These are phyloP conservation scores for Drosophila kambysellisi DNA, from an alignment of 2,888 invertebrate genomes.

Conservation along the genomic window DNA sequence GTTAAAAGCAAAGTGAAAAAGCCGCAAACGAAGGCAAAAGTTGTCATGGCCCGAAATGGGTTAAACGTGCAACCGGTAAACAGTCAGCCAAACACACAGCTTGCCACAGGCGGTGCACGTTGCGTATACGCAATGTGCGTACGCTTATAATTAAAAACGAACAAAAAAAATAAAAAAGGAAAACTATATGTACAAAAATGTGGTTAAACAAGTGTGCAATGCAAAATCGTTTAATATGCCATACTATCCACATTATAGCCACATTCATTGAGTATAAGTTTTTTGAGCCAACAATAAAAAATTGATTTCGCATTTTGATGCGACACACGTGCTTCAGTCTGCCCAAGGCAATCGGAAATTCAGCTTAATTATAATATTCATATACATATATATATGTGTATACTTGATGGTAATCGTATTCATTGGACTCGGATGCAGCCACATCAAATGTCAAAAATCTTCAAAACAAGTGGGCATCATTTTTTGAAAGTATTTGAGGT, in stretches of 20 bases:
- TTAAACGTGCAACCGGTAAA: slow-evolving; percentile 74
- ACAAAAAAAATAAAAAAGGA: slow-evolving; percentile 13
- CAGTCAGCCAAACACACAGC: slow-evolving; percentile 21
- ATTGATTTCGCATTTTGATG: slow-evolving; percentile 75
- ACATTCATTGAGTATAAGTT: neutral
- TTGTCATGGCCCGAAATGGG: slow-evolving; percentile 78
- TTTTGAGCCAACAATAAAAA: slow-evolving; percentile 34
- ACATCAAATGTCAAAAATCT: slow-evolving; percentile 58
- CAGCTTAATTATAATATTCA: slow-evolving; percentile 35
- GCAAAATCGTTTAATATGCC: slow-evolving; percentile 23
- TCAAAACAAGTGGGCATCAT: slow-evolving; percentile 47
- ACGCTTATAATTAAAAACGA: slow-evolving; percentile 66
- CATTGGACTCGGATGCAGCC: slow-evolving; percentile 16
- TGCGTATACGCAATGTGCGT: slow-evolving; percentile 74
- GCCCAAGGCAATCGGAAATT: slow-evolving; percentile 35
- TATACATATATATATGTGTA: neutral
- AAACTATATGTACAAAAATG: slow-evolving; percentile 55
- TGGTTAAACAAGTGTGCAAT: slow-evolving; percentile 48
- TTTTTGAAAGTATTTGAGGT: slow-evolving; percentile 53
- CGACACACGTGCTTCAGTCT: slow-evolving; percentile 64
- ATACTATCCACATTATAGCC: slow-evolving; percentile 5
- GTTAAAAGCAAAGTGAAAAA: slow-evolving; percentile 35
- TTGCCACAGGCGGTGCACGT: slow-evolving; percentile 52
- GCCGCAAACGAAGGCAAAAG: slow-evolving; percentile 73
- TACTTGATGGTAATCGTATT: neutral